Evolutionary conservation across 2,113 vertebrate species (phyloP).

Genomic region (Caracal caracal): DNA sequence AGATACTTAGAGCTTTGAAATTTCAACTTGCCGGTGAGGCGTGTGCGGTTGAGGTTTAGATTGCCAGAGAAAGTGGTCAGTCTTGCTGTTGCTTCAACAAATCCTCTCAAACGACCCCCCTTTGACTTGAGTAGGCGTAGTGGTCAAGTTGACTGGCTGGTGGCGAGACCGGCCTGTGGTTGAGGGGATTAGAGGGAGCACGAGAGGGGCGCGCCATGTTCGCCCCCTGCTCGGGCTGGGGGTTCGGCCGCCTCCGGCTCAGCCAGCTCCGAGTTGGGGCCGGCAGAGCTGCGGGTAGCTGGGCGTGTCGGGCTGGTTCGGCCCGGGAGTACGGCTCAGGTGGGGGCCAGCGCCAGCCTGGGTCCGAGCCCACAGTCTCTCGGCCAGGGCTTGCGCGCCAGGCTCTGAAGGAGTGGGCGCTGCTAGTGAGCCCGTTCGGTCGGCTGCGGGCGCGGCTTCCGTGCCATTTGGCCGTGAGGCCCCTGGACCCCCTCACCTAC

Average conservation of each 20-base stretch:
- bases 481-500: constrained; percentile 89
- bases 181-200: no score
- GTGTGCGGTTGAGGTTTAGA: accelerated
- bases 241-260: background rate
- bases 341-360: background rate
- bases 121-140: background rate
- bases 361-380: background rate
- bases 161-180: background rate
- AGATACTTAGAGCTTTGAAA: background rate
- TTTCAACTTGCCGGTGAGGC: accelerated
- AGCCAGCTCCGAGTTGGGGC: background rate
- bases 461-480: constrained; percentile 88
- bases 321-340: background rate
- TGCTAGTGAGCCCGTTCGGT: constrained; percentile 89
- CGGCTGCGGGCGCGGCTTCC: constrained; percentile 86
- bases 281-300: background rate
- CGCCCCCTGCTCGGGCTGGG: background rate
- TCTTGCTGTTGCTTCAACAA: background rate
- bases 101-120: background rate
- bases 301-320: background rate
- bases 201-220: constrained; percentile 60
- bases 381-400: background rate
- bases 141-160: background rate
- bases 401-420: constrained; percentile 85
- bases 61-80: accelerated